Percentiles rank a stretch among this genome's conserved stretches.
Conservation (phyloP, 2,797 vertebrate species). For the Rallus crepitans region DNA sequence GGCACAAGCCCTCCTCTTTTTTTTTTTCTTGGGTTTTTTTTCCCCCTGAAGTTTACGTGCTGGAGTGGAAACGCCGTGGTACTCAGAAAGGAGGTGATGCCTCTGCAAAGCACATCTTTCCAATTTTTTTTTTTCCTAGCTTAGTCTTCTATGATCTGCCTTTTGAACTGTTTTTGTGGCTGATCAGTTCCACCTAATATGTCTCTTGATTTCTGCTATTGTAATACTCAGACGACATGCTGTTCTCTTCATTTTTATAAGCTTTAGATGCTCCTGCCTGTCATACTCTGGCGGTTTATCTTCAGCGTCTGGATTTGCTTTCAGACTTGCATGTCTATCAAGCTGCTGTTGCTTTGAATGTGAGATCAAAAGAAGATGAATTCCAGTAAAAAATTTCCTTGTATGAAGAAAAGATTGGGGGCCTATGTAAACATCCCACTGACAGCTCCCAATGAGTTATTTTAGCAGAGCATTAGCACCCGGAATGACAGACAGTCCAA, state of each 20-base stretch:
- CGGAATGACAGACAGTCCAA: constrained; percentile 84
- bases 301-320: constrained; percentile 89
- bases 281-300: constrained; percentile 91
- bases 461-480: constrained; percentile 87
- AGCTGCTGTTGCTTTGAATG: constrained; percentile 90
- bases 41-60: constrained; percentile 34
- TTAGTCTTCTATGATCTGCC: constrained; percentile 83
- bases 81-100: constrained; percentile 69
- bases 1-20: constrained; percentile 17
- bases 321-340: constrained; percentile 90
- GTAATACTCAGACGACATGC: constrained; percentile 86
- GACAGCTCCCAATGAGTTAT: constrained; percentile 90
- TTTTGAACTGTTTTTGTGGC: constrained; percentile 89
- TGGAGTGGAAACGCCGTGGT: constrained; percentile 27
- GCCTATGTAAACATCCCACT: constrained; percentile 90
- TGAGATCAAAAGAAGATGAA: constrained; percentile 93
- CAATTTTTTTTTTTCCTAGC: constrained; percentile 45
- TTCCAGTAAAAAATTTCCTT: constrained; percentile 86
- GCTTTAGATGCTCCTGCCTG: constrained; percentile 88
- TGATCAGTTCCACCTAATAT: constrained; percentile 90
- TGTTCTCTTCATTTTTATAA: constrained; percentile 86
- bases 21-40: background rate
- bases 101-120: constrained; percentile 71
- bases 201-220: constrained; percentile 90
- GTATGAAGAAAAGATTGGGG: constrained; percentile 86